Evolutionary conservation across 2,888 invertebrate genomes (phyloP).

Genomic region (Nymphalis polychloros): DNA sequence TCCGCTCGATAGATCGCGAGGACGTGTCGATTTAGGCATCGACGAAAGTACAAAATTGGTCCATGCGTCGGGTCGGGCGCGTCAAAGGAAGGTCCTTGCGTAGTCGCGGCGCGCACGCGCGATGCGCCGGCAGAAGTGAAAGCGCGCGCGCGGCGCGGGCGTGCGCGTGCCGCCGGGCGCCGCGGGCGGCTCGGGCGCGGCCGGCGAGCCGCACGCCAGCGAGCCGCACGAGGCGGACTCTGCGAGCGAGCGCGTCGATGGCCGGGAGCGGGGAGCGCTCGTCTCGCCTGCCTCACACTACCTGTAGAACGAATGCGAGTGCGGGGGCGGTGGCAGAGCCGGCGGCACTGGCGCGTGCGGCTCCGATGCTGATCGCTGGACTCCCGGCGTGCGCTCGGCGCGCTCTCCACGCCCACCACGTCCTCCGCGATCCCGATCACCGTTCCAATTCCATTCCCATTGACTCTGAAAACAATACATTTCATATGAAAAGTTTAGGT

Average conservation of each 20-base stretch:
- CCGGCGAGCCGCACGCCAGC: conserved; percentile 54
- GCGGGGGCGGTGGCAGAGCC: conserved; percentile 75
- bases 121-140: conserved; percentile 75
- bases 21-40: conserved; percentile 69
- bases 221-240: conserved; percentile 76
- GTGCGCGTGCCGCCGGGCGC: conserved; percentile 49
- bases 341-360: conserved; percentile 81
- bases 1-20: conserved; percentile 62
- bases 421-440: conserved; percentile 52
- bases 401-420: conserved; percentile 49
- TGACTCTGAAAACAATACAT: conserved; percentile 43
- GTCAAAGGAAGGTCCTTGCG: conserved; percentile 70
- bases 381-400: conserved; percentile 72
- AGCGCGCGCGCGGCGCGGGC: conserved; percentile 58
- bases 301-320: conserved; percentile 80
- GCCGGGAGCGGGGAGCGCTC: conserved; percentile 72
- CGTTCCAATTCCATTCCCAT: conserved; percentile 76
- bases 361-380: conserved; percentile 83
- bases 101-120: conserved; percentile 64
- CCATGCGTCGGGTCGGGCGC: conserved; percentile 60
- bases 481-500: background rate
- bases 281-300: conserved; percentile 79
- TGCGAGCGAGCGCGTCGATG: conserved; percentile 76
- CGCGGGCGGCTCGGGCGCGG: conserved; percentile 46
- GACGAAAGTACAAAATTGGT: conserved; percentile 77